Base-by-base conservation (phyloP, 2,113 vertebrate species). In the Lepisosteus osseus region DNA sequence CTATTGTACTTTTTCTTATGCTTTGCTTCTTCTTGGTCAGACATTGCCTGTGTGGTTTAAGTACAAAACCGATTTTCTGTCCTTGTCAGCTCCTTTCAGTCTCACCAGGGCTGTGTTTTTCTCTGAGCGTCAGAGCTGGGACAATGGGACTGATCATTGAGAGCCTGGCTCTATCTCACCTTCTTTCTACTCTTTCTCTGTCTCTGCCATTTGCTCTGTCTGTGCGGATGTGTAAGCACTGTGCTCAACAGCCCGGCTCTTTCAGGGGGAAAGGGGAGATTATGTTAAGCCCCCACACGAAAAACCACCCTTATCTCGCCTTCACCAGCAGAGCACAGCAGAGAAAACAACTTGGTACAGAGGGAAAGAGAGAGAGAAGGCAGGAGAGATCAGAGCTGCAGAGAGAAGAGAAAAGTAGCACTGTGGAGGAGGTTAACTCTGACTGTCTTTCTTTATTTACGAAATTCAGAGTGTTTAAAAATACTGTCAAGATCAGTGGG, bases 301-400 rank as follows among this genome's bases (percentile, higher is more conserved):
- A n/a, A 87, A 82, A 86, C 82, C 82, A 74, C 83, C 84, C 89
- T 92, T 92, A 92, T 92, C 89, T 92, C 80, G 84, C 87, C 89
- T 82, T 84, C 84, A 89, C 88, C 90, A 92, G 90, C 86, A 86
- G 80, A 73, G 76, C 85, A 86, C 87, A 88, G 87, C 81, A 86
- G 77, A 83, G 81, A 88, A 88, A 87, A 87, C 80, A 84, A 85
- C 74, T 83, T 81, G 73, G 76, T 85, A 85, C 74, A 84, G 81
- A 85, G 85, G 56, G 65, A 55, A 61, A 67, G 59, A 69, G 59
- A 55, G 15, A 69, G 54, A 56, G 55, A 63, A 1, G 17, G 57
- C 59, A 12, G 42, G 62, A 70, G 14, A 69, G 54, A 76, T 61
- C 61, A 70, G 61, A 67, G 41, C 14, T 69, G 57, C 62, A 63